phyloP scores from a whole-genome alignment of 2,113 vertebrate genomes.

The Odobenus rosmarus region DNA sequence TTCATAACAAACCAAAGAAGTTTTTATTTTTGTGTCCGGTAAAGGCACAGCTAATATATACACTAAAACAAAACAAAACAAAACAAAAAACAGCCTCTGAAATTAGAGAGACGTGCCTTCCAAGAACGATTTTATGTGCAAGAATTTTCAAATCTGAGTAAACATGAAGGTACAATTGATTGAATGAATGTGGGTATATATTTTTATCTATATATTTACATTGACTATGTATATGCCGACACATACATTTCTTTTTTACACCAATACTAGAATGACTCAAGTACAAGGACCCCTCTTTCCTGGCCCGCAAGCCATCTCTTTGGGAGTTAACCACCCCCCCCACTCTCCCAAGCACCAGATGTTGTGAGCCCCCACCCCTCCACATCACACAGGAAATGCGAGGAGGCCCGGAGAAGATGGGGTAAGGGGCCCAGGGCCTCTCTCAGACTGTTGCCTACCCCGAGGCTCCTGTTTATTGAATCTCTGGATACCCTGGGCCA shows the following conservation, averaged over 20 bases:
- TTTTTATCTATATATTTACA: neutral
- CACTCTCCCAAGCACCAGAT: slow-evolving; percentile 20
- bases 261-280: neutral
- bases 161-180: neutral
- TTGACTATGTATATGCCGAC: neutral
- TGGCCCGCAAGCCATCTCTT: neutral
- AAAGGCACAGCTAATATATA: slow-evolving; percentile 23
- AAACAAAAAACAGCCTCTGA: slow-evolving; percentile 29
- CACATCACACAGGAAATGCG: slow-evolving; percentile 58
- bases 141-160: slow-evolving; percentile 37
- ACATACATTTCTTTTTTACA: neutral
- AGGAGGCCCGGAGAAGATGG: neutral
- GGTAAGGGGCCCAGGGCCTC: neutral
- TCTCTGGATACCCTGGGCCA: neutral
- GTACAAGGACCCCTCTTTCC: neutral
- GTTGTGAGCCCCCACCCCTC: neutral
- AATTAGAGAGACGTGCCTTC: slow-evolving; percentile 1
- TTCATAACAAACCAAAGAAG: neutral
- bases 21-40: neutral
- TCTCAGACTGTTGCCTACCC: neutral
- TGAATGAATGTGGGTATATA: neutral
- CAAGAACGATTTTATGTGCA: neutral
- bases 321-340: neutral
- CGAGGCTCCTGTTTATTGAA: neutral
- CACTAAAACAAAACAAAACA: neutral